These are phyloP conservation scores for Ageneiosus marmoratus DNA, from an alignment of 2,113 vertebrate species.

Conservation along the genomic window DNA sequence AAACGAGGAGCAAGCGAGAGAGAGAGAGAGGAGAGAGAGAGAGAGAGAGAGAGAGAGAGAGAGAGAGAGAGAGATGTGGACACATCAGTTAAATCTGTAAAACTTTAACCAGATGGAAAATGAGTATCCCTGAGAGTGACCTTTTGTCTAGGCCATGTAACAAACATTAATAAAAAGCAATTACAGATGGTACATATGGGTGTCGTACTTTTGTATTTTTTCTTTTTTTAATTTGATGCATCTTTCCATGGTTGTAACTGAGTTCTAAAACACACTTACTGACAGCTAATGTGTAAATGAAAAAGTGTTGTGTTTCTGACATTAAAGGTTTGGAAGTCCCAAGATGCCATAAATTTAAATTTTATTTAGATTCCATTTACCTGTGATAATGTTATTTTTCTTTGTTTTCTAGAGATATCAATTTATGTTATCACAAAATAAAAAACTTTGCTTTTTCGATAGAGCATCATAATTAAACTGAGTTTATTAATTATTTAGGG, in stretches of 20 bases:
- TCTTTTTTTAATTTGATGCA: not conserved
- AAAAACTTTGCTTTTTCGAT: too few species aligned
- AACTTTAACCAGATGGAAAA: conserved; percentile 66
- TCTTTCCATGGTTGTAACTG: not conserved
- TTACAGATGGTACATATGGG: conserved; percentile 1
- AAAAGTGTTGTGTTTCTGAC: too few species aligned
- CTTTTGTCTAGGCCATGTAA: conserved; percentile 27
- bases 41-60: conserved; percentile 14
- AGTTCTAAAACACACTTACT: not conserved
- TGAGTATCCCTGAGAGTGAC: conserved; percentile 27
- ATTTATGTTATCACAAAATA: too few species aligned
- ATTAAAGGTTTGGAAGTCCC: too few species aligned
- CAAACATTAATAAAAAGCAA: conserved; percentile 19
- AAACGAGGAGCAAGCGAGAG: conserved; percentile 1
- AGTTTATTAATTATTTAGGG: too few species aligned
- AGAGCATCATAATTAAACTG: too few species aligned
- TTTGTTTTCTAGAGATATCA: too few species aligned
- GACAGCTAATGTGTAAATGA: too few species aligned
- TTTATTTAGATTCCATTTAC: too few species aligned
- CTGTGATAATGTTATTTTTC: too few species aligned
- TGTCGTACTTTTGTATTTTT: not conserved
- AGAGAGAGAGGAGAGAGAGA: too few species aligned
- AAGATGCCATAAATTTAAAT: too few species aligned
- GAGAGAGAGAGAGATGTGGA: conserved; percentile 54
- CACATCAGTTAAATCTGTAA: conserved; percentile 69